Evolutionary conservation across 2,888 invertebrate species (phyloP).

Genomic region (Nephrotoma guestfalica): DNA sequence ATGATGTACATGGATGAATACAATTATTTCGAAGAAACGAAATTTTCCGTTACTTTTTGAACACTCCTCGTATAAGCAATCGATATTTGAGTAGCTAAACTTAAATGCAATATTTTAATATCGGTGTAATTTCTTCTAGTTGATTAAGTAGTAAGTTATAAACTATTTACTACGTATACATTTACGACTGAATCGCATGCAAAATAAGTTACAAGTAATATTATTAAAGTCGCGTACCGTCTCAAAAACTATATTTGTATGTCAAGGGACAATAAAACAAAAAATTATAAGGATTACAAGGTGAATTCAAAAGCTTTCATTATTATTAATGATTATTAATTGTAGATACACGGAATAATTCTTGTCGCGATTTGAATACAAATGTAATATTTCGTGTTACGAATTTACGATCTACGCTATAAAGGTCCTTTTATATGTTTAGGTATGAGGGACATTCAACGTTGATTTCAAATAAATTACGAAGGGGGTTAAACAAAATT

Average conservation of each 20-base stretch:
- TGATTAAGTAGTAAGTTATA: too few relatives aligned
- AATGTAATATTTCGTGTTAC: neutral
- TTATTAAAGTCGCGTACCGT: neutral
- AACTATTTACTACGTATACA: neutral
- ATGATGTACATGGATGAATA: too few relatives aligned
- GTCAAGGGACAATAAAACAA: neutral
- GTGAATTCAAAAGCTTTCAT: neutral
- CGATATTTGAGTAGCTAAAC: too few relatives aligned
- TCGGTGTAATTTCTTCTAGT: too few relatives aligned
- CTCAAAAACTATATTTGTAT: neutral
- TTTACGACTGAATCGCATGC: neutral
- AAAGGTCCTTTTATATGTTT: neutral
- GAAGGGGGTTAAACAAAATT: neutral
- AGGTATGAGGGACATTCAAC: neutral
- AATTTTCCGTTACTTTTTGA: too few relatives aligned
- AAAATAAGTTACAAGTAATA: neutral
- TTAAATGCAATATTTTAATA: too few relatives aligned
- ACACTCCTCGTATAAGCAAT: too few relatives aligned
- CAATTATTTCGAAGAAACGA: too few relatives aligned
- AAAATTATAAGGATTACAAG: neutral
- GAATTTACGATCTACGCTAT: neutral
- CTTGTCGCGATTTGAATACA: neutral
- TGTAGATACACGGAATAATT: neutral
- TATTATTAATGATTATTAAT: neutral
- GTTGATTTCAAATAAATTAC: neutral